Conservation (phyloP, 2,113 vertebrate genomes). For the Meles meles region DNA sequence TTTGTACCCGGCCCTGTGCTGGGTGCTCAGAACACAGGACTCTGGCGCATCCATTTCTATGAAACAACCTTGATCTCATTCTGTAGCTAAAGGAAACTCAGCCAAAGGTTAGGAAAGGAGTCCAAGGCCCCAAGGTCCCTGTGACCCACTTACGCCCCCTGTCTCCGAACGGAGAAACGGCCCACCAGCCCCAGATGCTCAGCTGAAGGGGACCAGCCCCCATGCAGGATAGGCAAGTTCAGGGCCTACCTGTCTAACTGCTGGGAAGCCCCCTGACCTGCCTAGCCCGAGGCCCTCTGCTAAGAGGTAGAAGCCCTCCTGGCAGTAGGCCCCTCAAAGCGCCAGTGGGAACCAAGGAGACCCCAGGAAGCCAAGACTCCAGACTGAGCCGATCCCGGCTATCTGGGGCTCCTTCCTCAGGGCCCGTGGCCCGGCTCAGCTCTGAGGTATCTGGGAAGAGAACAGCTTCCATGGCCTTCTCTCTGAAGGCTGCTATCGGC, state of each 20-base stretch:
- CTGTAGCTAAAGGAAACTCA: background rate
- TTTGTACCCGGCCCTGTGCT: background rate
- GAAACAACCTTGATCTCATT: background rate
- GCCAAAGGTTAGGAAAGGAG: background rate
- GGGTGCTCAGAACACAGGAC: background rate
- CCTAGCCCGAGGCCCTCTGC: background rate
- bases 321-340: background rate
- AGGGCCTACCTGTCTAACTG: background rate
- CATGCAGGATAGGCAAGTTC: background rate
- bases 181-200: background rate
- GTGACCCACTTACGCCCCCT: background rate
- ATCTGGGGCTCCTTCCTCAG: background rate
- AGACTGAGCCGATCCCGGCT: background rate
- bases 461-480: background rate
- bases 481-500: background rate
- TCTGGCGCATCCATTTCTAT: background rate
- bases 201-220: background rate
- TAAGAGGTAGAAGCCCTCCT: background rate
- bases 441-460: slow-evolving; percentile 46
- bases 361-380: background rate
- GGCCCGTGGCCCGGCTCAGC: background rate
- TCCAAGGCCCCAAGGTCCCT: background rate
- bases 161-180: background rate
- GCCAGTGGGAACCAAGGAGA: background rate
- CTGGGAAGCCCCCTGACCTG: background rate